Evolutionary conservation across 64 coral and sea anemone genomes (phyloP), one percentile per base, ranked within the genome.

Genomic region (Actinia equina): DNA sequence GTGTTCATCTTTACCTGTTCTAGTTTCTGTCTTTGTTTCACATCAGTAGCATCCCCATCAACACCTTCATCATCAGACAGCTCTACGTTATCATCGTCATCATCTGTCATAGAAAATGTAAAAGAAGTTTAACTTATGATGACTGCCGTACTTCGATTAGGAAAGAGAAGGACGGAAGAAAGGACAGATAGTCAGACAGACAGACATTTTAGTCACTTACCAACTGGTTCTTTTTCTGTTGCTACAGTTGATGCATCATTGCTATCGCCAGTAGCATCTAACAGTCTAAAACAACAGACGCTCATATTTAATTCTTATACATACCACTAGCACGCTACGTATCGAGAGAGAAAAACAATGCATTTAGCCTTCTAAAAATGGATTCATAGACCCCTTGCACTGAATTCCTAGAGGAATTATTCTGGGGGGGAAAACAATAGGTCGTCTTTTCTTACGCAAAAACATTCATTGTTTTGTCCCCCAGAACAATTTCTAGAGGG

Each of bases 61-160:
- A 90, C 90, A 3, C 86, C 96, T 56, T 98, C 96, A 25, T 98
- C 93, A 37, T 95, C 96, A 2, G 96, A 98, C 44, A 98, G 79
- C 43, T 95, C 96, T 11, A 88, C 90, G 54, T 98, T 95, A 84
- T 98, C 96, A 77, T 98, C 93, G 59, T 98, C 96, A 30, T 98
- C 93, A 20, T 98, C 89, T 83, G 22, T 45, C 27, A 79, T 82
- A 88, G n/a, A 42, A 44, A 22, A 81, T 23, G 15, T 14, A 52
- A 82, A 46, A 82, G 17, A 43, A 27, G 9, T 42, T 30, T 0
- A 27, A 37, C 8, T 13, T 41, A 26, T 3, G 9, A 42, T 13
- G 25, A 74, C 69, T 37, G n/a, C 23, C 63, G 7, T 69, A 4
- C 18, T 7, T 69, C 9, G 22, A 10, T 23, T 20, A 0, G 46